Evolutionary conservation across 2,113 vertebrate species (phyloP), one percentile per base, ranked within the genome.

Genomic region (Sander vitreus): DNA sequence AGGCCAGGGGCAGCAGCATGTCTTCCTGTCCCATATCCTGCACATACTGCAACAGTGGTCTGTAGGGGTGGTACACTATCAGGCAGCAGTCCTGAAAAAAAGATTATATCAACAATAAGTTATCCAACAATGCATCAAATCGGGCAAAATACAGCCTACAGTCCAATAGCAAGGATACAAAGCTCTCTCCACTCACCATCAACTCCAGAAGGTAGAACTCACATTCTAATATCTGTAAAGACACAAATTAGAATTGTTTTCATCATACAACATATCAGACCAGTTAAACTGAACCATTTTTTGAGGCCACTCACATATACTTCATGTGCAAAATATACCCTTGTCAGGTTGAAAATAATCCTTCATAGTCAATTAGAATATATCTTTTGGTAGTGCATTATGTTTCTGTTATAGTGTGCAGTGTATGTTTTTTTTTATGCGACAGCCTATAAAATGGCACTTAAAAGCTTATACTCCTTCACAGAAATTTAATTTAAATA

Each of bases 1-100:
- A 99, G 92, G 98, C 98, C 1, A 99, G 94, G 55, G 98, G 98
- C 80, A 99, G 96, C 89, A 99, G 95, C 97, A 99, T 98, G 92
- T 99, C 98, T 94, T 99, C 98, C 95, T 99, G 98, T 87, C 98
- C 98, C 98, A 99, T 99, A 88, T 99, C 98, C 94, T 99, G 98
- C 80, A 99, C 98, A 91, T 99, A 99, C 84, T 99, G 98, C 90
- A 99, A 89, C 91, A 99, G 94, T 55, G 98, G 98, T 96, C 98
- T 96, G 82, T 99, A 99, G 53, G 98, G 98, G 92, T 99, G 98
- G 96, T 99, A 99, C 54, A 99, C 98, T 87, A 99, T 99, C 95
- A 99, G 96, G 95, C 98, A 99, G 95, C 98, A 99, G 95, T 99
- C 98, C 98, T 99, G 95, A 68, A 83, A 87, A 87, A 79, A 0